phyloP scores from a whole-genome alignment of 2,888 invertebrate genomes.

The Noctua pronuba region DNA sequence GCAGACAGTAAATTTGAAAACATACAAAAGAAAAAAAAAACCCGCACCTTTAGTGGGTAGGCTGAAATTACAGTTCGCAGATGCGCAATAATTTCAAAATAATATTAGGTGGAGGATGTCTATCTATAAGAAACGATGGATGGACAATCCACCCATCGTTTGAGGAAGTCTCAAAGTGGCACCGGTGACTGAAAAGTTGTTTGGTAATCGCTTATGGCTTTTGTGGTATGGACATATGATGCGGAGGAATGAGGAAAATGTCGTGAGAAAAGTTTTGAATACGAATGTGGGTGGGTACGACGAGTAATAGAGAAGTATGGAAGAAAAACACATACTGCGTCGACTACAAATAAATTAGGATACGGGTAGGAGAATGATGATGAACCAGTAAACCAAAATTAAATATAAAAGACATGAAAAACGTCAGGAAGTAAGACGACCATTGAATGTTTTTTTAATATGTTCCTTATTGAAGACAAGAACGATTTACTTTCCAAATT shows the following conservation, averaged over 20 bases:
- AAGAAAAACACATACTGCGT: background rate
- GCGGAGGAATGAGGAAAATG: too few species aligned
- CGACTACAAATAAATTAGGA: background rate
- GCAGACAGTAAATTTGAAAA: background rate
- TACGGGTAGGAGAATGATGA: background rate
- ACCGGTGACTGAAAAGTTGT: too few species aligned
- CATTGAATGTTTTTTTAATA: background rate
- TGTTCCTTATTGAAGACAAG: background rate
- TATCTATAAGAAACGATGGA: background rate
- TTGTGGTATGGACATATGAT: too few species aligned
- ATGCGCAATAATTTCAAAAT: background rate
- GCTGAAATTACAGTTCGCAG: background rate
- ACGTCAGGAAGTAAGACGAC: background rate
- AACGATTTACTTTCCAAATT: background rate
- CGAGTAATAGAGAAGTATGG: background rate
- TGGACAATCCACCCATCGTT: too few species aligned
- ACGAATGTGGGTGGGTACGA: too few species aligned
- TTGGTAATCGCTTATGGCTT: too few species aligned
- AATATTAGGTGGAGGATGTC: background rate
- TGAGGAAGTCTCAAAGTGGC: too few species aligned
- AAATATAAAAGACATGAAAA: background rate
- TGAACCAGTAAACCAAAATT: background rate
- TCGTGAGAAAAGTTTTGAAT: too few species aligned
- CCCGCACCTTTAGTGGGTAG: background rate
- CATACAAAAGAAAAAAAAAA: background rate